phyloP scores from a whole-genome alignment of 2,113 vertebrate species.

The Myodes glareolus region DNA sequence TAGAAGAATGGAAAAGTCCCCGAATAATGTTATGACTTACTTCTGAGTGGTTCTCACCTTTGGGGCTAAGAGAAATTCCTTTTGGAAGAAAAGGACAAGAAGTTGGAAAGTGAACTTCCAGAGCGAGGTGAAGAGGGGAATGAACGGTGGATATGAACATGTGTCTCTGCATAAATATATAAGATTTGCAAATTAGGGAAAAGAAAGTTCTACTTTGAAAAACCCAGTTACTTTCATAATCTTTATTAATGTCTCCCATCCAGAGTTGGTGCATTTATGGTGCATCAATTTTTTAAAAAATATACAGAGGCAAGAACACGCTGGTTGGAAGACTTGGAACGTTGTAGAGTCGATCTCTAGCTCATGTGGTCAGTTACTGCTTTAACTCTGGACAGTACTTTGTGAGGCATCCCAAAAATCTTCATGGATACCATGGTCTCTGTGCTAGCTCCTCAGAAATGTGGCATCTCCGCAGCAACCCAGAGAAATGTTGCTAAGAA shows the following conservation, averaged over 20 bases:
- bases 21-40: constrained; percentile 18
- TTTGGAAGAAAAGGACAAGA: not conserved
- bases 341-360: not conserved
- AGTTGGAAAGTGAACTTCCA: not conserved
- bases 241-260: not conserved
- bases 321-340: not conserved
- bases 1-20: constrained; percentile 63
- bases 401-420: not conserved
- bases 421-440: not conserved
- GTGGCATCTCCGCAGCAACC: not conserved
- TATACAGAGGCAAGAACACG: not conserved
- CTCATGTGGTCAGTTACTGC: not conserved
- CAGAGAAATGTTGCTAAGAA: not conserved
- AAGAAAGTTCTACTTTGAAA: not conserved
- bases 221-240: not conserved
- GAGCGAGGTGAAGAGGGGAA: not conserved
- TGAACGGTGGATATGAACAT: not conserved
- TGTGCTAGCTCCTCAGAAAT: not conserved
- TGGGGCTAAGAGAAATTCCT: constrained; percentile 22
- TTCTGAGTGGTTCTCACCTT: constrained; percentile 36
- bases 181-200: not conserved
- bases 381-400: not conserved
- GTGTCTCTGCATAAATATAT: not conserved
- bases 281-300: not conserved
- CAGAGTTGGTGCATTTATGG: not conserved